Percentiles rank a stretch among this genome's conserved stretches.
Conservation (phyloP, 2,888 invertebrate species). For the Pachycephus smyrnensis region DNA sequence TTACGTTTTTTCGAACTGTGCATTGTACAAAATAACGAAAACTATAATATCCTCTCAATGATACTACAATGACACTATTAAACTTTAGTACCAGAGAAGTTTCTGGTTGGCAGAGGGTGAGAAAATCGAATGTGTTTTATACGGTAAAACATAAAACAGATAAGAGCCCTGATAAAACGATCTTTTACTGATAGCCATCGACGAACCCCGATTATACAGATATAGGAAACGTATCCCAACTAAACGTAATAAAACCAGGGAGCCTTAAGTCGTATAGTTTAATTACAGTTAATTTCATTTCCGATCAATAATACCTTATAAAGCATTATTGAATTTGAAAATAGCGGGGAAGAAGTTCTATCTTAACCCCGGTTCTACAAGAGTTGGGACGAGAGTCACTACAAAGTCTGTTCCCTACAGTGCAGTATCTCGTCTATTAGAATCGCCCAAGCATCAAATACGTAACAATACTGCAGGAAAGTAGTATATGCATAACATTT, state of each 20-base stretch:
- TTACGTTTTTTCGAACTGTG: slow-evolving; percentile 67
- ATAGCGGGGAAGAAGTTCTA: neutral
- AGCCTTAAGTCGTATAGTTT: neutral
- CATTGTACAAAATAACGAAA: neutral
- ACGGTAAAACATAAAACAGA: neutral
- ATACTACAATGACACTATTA: neutral
- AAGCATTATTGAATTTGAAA: neutral
- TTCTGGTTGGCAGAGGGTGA: neutral
- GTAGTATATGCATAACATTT: neutral
- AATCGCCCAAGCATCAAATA: neutral
- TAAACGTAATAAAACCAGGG: neutral
- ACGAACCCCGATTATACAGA: neutral
- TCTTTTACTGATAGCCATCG: neutral
- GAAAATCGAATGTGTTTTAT: neutral
- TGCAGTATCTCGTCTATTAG: neutral
- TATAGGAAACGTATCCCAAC: neutral
- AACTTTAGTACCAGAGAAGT: neutral
- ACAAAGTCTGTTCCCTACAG: neutral
- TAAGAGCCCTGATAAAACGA: neutral
- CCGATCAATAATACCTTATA: neutral
- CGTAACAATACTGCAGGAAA: neutral
- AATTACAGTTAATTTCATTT: neutral
- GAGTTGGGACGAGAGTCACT: neutral
- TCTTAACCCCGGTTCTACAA: neutral
- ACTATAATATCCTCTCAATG: neutral